Conservation (phyloP, 2,888 invertebrate species). For the Ommatoiulus sabulosus region DNA sequence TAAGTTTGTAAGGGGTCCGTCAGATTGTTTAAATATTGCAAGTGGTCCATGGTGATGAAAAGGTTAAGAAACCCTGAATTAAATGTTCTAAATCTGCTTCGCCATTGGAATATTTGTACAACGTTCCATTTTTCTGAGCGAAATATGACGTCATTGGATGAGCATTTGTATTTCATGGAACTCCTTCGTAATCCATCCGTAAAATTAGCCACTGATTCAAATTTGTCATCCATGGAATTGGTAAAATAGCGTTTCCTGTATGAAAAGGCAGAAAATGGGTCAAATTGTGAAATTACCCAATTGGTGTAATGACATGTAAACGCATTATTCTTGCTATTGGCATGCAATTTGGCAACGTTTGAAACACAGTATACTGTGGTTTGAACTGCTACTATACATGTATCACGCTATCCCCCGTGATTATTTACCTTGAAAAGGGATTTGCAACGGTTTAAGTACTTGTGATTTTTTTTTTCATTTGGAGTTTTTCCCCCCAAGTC, state of each 20-base stretch:
- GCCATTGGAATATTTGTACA: not conserved
- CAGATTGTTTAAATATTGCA: too few relatives aligned
- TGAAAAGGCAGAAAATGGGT: not conserved
- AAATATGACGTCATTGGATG: not conserved
- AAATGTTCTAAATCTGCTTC: too few relatives aligned
- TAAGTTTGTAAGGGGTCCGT: too few relatives aligned
- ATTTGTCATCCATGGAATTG: too few relatives aligned
- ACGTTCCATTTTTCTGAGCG: not conserved
- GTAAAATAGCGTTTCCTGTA: not conserved
- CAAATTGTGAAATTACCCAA: not conserved
- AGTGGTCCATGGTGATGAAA: too few relatives aligned
- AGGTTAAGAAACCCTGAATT: too few relatives aligned
- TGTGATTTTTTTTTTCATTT: not conserved
- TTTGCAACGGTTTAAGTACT: not conserved
- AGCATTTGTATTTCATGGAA: not conserved
- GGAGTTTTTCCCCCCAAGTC: not conserved
- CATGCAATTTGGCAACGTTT: not conserved
- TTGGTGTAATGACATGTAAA: not conserved
- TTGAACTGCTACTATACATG: too few relatives aligned
- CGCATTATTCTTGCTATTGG: too few relatives aligned
- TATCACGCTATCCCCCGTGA: too few relatives aligned
- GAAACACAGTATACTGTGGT: not conserved
- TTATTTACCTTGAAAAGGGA: too few relatives aligned
- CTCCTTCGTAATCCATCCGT: too few relatives aligned
- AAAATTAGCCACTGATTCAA: too few relatives aligned